phyloP scores from a whole-genome alignment of 2,888 invertebrate genomes.

The Calameuta filiformis region DNA sequence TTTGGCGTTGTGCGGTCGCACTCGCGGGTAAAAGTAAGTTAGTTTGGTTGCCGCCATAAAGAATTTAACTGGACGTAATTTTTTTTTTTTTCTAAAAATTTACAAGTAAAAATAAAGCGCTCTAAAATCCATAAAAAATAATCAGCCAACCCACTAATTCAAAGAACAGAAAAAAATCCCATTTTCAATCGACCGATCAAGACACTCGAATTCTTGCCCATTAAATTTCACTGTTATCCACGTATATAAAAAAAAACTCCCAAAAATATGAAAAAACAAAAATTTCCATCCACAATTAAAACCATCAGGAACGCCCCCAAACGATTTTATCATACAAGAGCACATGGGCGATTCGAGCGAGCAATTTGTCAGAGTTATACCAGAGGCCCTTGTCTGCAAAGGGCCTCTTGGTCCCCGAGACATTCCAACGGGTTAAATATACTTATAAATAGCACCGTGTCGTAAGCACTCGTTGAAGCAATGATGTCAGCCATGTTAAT shows the following conservation, averaged over 20 bases:
- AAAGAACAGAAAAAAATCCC: neutral
- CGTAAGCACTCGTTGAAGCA: conserved; percentile 11
- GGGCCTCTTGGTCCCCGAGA: conserved; percentile 14
- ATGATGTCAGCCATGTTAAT: conserved; percentile 21
- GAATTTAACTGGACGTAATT: neutral
- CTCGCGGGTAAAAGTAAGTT: neutral
- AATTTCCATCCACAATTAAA: neutral
- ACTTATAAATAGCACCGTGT: conserved; percentile 16
- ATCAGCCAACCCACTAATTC: too few species aligned
- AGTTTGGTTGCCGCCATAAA: neutral
- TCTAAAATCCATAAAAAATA: too few species aligned
- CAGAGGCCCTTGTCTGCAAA: conserved; percentile 7
- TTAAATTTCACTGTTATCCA: neutral
- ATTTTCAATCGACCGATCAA: too few species aligned
- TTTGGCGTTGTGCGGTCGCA: neutral
- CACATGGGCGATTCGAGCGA: neutral
- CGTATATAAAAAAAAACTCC: neutral
- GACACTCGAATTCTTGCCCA: neutral
- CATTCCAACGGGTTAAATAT: conserved; percentile 21
- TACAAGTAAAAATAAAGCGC: too few species aligned
- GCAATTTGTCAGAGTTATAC: conserved; percentile 7
- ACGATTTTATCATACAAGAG: neutral
- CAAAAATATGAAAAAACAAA: neutral
- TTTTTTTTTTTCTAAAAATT: neutral
- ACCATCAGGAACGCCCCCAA: neutral